These are phyloP conservation scores for Lepidiolamprologus cunningtoni DNA, from an alignment of 2,113 vertebrate genomes.

Conservation along the genomic window DNA sequence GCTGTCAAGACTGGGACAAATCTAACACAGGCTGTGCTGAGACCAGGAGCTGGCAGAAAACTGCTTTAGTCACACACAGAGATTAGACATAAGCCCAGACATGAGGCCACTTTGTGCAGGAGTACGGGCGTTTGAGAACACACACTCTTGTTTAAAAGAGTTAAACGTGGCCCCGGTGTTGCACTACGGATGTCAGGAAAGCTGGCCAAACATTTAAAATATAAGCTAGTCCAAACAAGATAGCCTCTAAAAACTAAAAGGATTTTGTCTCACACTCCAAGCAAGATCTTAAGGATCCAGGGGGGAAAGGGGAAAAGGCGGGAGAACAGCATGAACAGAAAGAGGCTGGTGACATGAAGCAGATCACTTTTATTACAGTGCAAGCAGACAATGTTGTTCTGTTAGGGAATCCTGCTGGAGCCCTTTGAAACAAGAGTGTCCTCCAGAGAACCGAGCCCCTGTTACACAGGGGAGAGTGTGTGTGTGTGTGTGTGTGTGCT, in stretches of 20 bases:
- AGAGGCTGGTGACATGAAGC: conserved; percentile 81
- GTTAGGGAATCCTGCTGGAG: conserved; percentile 74
- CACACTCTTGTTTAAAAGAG: conserved; percentile 17
- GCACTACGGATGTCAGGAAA: conserved; percentile 68
- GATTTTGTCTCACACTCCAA: not conserved
- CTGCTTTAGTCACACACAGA: conserved; percentile 38
- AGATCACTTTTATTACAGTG: conserved; percentile 78
- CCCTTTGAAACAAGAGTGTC: conserved; percentile 63
- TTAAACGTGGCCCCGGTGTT: conserved; percentile 65
- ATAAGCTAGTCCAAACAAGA: conserved; percentile 74
- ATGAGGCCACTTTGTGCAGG: conserved; percentile 43
- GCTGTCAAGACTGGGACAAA: not conserved
- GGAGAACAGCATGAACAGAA: conserved; percentile 43
- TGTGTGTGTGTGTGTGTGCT: not conserved
- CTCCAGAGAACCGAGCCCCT: conserved; percentile 22
- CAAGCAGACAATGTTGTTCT: conserved; percentile 74
- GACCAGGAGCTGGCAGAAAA: conserved; percentile 39
- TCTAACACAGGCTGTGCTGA: conserved; percentile 3
- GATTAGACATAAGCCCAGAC: conserved; percentile 69
- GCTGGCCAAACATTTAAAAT: conserved; percentile 65
- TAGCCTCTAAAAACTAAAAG: conserved; percentile 61
- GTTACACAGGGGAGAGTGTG: not conserved
- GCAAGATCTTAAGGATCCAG: conserved; percentile 52
- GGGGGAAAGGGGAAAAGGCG: conserved; percentile 19
- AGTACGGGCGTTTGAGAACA: not conserved